Percentiles rank a stretch among this genome's conserved stretches.
Conservation (phyloP, 53 echinoderm and acorn worm genomes). For the Paracentrotus lividus region DNA sequence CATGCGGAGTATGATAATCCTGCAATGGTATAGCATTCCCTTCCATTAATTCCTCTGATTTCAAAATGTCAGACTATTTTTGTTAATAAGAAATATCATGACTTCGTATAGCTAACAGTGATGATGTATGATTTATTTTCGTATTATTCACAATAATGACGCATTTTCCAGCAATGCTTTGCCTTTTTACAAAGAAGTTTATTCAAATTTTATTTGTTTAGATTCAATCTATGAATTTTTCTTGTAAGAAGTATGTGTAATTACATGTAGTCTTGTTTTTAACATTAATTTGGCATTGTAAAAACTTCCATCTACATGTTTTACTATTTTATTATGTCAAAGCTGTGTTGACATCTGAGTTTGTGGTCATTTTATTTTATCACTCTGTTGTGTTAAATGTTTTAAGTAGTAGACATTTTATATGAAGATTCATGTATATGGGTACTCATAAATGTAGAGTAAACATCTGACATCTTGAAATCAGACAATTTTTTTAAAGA, state of each 20-base stretch:
- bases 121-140: background rate
- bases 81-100: background rate
- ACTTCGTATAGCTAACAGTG: background rate
- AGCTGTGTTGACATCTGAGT: background rate
- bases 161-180: background rate
- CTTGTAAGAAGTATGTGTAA: background rate
- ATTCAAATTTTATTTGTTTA: too few relatives aligned
- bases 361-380: background rate
- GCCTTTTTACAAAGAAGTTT: background rate
- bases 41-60: constrained; percentile 46
- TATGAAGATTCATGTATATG: background rate
- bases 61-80: constrained; percentile 15
- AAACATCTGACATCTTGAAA: constrained; percentile 48
- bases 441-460: background rate
- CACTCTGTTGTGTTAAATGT: background rate
- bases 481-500: background rate
- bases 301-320: background rate
- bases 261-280: background rate
- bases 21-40: constrained; percentile 87
- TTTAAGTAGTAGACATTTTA: background rate
- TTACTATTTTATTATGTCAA: background rate
- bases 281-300: background rate
- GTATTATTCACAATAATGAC: background rate
- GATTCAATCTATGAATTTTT: background rate
- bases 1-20: constrained; percentile 89